Conservation (phyloP, 2,113 vertebrate genomes). For the Oncorhynchus clarkii region DNA sequence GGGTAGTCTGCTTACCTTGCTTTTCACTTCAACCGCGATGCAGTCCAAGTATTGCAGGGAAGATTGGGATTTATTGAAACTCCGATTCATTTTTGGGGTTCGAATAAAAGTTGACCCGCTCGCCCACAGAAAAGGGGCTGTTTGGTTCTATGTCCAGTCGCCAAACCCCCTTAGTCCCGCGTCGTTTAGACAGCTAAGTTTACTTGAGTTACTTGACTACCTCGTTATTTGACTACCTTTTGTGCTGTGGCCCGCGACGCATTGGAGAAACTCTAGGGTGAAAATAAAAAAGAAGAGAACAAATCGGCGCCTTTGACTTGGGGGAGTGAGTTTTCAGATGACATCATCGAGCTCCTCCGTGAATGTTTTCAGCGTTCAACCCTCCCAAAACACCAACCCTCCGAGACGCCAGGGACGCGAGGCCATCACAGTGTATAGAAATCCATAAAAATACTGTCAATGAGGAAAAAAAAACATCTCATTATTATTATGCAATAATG, state of each 20-base stretch:
- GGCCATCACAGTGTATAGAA: not conserved
- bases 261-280: constrained; percentile 30
- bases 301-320: constrained; percentile 59
- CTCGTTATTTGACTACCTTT: constrained; percentile 22
- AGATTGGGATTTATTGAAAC: constrained; percentile 87
- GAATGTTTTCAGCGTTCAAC: constrained; percentile 22
- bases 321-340: constrained; percentile 74
- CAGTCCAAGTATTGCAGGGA: constrained; percentile 81
- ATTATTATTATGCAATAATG: too few species aligned
- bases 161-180: constrained; percentile 19
- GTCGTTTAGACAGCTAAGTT: constrained; percentile 8
- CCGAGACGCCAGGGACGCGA: constrained; percentile 50
- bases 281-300: constrained; percentile 22
- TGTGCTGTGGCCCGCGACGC: constrained; percentile 13
- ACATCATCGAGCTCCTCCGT: constrained; percentile 60
- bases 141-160: constrained; percentile 34
- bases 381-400: constrained; percentile 49
- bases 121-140: constrained; percentile 54
- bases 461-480: too few species aligned
- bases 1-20: constrained; percentile 81
- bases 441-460: too few species aligned
- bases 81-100: constrained; percentile 82
- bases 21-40: constrained; percentile 93
- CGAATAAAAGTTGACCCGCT: constrained; percentile 49
- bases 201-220: constrained; percentile 14